These are phyloP conservation scores for Semotilus atromaculatus DNA, from an alignment of 2,797 vertebrate genomes.

Conservation along the genomic window DNA sequence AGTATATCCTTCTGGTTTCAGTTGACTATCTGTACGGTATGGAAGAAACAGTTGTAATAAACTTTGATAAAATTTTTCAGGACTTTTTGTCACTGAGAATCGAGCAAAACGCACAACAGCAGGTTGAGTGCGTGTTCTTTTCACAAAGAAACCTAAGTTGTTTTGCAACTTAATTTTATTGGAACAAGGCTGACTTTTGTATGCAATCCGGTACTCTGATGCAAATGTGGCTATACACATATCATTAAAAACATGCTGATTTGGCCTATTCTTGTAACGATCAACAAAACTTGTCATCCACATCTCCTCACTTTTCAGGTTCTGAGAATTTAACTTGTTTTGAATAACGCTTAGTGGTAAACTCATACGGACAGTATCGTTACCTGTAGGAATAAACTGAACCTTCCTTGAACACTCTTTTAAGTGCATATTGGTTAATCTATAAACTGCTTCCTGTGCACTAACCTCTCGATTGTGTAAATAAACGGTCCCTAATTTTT, in stretches of 20 bases:
- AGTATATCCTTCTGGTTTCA: constrained; percentile 9
- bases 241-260: not conserved
- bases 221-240: constrained; percentile 55
- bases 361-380: constrained; percentile 48
- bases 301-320: constrained; percentile 6
- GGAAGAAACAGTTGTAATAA: constrained; percentile 29
- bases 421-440: constrained; percentile 48
- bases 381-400: constrained; percentile 49
- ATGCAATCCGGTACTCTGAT: constrained; percentile 40
- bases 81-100: constrained; percentile 35
- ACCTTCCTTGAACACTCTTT: constrained; percentile 51
- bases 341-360: constrained; percentile 27
- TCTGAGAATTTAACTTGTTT: not conserved
- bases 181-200: not conserved
- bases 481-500: constrained; percentile 31
- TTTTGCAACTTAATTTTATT: not conserved
- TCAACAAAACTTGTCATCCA: constrained; percentile 50
- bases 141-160: constrained; percentile 11
- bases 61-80: not conserved
- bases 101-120: constrained; percentile 37
- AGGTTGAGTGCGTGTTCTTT: constrained; percentile 30
- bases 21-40: not conserved
- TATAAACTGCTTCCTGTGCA: constrained; percentile 52
- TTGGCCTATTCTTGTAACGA: constrained; percentile 12
- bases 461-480: constrained; percentile 54